Percentiles rank a stretch among this genome's conserved stretches.
Evolutionary conservation across 2,113 vertebrate genomes (phyloP).

Genomic region (Typhlomys cinereus): DNA sequence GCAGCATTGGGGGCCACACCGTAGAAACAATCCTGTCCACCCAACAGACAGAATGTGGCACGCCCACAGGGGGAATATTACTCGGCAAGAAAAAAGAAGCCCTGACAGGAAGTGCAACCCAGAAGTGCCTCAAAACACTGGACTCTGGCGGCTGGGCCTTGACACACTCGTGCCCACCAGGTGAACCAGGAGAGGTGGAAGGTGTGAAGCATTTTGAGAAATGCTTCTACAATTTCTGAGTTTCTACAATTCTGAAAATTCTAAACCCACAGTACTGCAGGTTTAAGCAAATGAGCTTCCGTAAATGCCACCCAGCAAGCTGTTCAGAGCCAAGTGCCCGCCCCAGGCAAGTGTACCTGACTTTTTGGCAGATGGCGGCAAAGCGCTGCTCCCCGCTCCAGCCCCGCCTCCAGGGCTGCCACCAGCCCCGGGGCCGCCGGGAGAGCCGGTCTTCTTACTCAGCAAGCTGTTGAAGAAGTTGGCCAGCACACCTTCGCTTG

Average conservation of each 20-base stretch:
- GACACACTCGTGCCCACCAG: not conserved
- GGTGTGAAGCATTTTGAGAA: not conserved
- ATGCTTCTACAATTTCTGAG: not conserved
- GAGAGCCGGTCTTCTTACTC: constrained; percentile 97
- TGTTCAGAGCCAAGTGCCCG: not conserved
- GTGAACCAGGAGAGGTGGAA: not conserved
- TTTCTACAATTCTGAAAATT: not conserved
- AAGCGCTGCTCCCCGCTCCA: constrained; percentile 87
- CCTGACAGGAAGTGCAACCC: not conserved
- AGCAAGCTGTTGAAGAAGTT: constrained; percentile 99
- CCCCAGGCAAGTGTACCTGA: constrained; percentile 87
- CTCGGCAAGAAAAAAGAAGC: not conserved
- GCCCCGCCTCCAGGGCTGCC: constrained; percentile 85
- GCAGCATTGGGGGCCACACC: not conserved
- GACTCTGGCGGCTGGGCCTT: no score
- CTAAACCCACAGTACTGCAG: not conserved
- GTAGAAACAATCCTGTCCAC: not conserved
- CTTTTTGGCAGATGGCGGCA: constrained; percentile 95
- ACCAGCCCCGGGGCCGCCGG: constrained; percentile 89
- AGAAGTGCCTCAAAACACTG: not conserved
- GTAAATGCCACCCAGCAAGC: not conserved
- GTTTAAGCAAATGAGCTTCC: not conserved
- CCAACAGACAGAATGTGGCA: not conserved
- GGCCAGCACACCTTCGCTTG: constrained; percentile 97
- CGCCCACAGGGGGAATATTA: not conserved